Evolutionary conservation across 1,140 invertebrate genomes (phyloP), one percentile per base, ranked within the genome.

Genomic region (Dendroctonus valens): DNA sequence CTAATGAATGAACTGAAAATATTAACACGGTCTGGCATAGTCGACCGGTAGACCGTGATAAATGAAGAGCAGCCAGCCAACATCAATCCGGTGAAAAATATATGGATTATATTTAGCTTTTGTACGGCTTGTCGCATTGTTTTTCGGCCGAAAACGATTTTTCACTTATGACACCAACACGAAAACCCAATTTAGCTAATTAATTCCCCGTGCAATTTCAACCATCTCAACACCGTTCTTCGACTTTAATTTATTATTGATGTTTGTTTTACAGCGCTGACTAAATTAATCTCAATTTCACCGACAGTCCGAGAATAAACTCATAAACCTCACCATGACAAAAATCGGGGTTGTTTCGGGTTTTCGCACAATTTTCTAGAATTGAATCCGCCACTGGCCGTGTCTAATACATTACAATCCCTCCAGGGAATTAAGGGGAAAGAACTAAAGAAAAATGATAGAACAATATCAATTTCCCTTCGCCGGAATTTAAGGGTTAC

Each of bases 131-230:
- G 58, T 59, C 58, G 58, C 58, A 59, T 59, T 59, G 58, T 59
- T 59, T 59, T 49, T 48, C 42, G 44, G 38, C 38, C 12, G 58
- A 15, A 41, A 41, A 59, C 58, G 44, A 59, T 59, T 59, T 59
- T 59, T 59, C 58, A 59, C 58, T 59, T 59, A 59, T 59, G 58
- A 59, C 58, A 49, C 39, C 14, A 14, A 59, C 58, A 59, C 15
- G 58, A 49, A 39, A 59, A 59, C 58, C 44, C 58, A 59, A 59
- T 59, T 59, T 59, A 59, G 12, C 58, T 59, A 59, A 59, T 59
- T 59, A 49, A 48, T 59, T 49, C 42, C 39, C 41, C 2, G 41
- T 48, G 58, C 37, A 59, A 48, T 59, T 59, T 26, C 26, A 38
- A 46, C 46, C 48, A 59, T 49, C 58, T 59, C 15, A 53, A 53